Conservation (phyloP, 2,888 invertebrate species). For the Drosophila picticornis region DNA sequence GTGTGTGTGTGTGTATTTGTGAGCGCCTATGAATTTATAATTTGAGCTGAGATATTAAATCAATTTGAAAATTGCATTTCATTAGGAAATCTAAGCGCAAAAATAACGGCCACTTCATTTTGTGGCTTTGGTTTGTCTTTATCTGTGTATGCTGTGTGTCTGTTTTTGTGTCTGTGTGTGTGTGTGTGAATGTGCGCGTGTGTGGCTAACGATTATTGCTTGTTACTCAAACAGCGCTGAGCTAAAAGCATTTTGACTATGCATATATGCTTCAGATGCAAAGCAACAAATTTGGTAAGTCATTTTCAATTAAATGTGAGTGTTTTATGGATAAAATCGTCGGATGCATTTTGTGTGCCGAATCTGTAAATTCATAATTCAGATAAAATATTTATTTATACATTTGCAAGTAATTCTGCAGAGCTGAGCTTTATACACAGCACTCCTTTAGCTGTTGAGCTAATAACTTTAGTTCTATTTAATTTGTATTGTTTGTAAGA, state of each 20-base stretch:
- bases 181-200: not conserved
- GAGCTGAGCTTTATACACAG: not conserved
- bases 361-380: not conserved
- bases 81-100: constrained; percentile 46
- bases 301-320: constrained; percentile 22
- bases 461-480: not conserved
- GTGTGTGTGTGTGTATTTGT: not conserved
- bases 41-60: constrained; percentile 45
- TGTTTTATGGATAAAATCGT: not conserved
- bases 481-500: not conserved
- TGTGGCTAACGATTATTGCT: constrained; percentile 13
- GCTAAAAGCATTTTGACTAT: constrained; percentile 21
- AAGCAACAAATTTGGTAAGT: constrained; percentile 3
- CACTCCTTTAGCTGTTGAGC: not conserved
- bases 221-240: not conserved
- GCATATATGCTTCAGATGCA: constrained; percentile 2
- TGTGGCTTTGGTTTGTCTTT: constrained; percentile 1
- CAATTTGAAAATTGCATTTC: constrained; percentile 51
- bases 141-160: not conserved
- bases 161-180: not conserved
- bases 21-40: constrained; percentile 39
- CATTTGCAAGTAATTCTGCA: not conserved
- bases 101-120: constrained; percentile 35
- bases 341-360: not conserved
- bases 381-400: constrained; percentile 3